Conservation (phyloP, 1,140 invertebrate genomes). For the Musca vetustissima region DNA sequence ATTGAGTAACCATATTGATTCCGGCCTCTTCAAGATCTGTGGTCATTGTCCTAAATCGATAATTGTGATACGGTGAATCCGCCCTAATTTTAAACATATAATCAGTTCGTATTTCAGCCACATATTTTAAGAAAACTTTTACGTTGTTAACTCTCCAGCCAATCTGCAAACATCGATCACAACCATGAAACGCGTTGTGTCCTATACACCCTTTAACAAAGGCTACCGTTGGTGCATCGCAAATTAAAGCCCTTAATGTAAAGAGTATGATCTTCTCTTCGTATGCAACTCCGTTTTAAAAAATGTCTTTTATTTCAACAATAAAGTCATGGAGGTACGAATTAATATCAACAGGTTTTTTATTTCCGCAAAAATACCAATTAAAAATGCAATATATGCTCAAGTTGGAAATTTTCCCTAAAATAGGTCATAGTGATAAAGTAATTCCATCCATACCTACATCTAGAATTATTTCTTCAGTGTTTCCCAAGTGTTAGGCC, state of each 20-base stretch:
- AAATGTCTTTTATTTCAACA: neutral
- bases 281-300: neutral
- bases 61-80: neutral
- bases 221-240: neutral
- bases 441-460: no score
- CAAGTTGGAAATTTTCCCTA: neutral
- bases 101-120: neutral
- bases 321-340: neutral
- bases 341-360: neutral
- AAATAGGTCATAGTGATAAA: conserved; percentile 5
- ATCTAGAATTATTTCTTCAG: no score
- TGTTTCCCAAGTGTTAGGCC: no score
- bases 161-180: neutral
- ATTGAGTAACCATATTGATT: conserved; percentile 15
- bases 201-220: neutral
- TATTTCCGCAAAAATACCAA: neutral
- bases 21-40: neutral
- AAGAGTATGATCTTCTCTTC: neutral
- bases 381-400: neutral
- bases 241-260: neutral
- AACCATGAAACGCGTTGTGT: neutral
- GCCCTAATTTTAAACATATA: neutral
- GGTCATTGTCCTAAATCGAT: neutral
- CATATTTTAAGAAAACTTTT: neutral
- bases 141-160: neutral